A percentile compares a stretch with the other conserved stretches of the same genome.
Evolutionary conservation across 2,888 invertebrate genomes (phyloP).

Genomic region (Platerodrilus igneus): DNA sequence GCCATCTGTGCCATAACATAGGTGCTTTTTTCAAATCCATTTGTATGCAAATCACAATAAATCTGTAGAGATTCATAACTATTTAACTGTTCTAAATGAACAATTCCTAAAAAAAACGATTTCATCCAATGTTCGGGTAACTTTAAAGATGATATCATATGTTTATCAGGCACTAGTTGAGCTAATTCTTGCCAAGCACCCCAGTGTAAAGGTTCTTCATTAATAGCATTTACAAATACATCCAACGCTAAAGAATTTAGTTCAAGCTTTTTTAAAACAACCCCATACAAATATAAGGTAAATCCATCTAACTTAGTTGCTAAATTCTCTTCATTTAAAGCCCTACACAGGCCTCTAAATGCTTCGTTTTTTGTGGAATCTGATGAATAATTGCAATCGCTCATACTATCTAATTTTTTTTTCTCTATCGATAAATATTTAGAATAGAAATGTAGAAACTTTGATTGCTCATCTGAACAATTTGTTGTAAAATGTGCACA

Average conservation of each 20-base stretch:
- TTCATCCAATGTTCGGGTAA: constrained; percentile 92
- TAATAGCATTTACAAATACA: constrained; percentile 73
- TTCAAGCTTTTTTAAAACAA: constrained; percentile 83
- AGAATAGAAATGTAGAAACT: constrained; percentile 82
- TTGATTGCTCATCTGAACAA: constrained; percentile 64
- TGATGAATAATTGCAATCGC: constrained; percentile 55
- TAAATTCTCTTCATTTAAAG: constrained; percentile 55
- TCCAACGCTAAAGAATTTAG: constrained; percentile 72
- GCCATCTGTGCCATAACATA: constrained; percentile 91
- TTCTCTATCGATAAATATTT: constrained; percentile 87
- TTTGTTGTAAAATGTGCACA: constrained; percentile 75
- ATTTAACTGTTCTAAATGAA: constrained; percentile 82
- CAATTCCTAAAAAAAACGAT: constrained; percentile 85
- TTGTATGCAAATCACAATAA: constrained; percentile 68
- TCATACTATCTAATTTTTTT: constrained; percentile 78
- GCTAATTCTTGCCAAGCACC: constrained; percentile 92
- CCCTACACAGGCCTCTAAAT: constrained; percentile 55
- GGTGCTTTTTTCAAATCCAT: constrained; percentile 82
- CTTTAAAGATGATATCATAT: constrained; percentile 61
- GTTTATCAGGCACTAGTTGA: constrained; percentile 66
- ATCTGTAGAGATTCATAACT: constrained; percentile 86
- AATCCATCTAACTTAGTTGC: constrained; percentile 77
- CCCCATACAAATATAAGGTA: constrained; percentile 82
- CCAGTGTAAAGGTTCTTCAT: constrained; percentile 83
- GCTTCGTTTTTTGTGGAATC: constrained; percentile 53